Base-by-base conservation (phyloP, 2,113 vertebrate species). In the Syrrhaptes paradoxus region DNA sequence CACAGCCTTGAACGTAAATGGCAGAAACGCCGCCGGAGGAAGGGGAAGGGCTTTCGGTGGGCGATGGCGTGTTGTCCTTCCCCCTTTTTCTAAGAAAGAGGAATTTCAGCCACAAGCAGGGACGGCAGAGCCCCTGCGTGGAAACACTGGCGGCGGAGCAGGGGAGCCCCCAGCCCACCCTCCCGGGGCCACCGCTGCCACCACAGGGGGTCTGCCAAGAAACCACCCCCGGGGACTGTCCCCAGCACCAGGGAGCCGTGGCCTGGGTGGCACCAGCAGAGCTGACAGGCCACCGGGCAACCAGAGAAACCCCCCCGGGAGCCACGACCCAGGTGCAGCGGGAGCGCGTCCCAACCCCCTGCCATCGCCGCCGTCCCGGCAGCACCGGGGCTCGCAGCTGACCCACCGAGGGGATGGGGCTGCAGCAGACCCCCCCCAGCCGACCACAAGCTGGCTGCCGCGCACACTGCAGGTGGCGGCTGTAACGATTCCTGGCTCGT, bases 1-100 rank as follows among this genome's bases (percentile, higher is more conserved):
- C 97, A 97, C 67, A 97, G 96, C 97, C 97, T 98, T 98, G 98
- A 98, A 98, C 98, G 98, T 98, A 98, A 97, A 98, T 98, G 95
- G 97, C 97, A 97, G 97, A 95, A 71, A 78, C 4, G 26, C 85
- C 73, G 97, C 97, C 92, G 96, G 95, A 97, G 97, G 95, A 96
- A 97, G 94, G 93, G 90, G 97, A 88, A 93, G 55, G 87, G 62
- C 85, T 94, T 41, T 28, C 36, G 89, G 85, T 46, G 78, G 92
- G 82, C 90, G 93, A 67, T 58, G 32, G 46, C 3, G 22, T 77
- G 73, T 89, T 19, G 12, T 81, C 87, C 70, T 70, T 67, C 76
- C 74, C 86, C 52, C 55, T 95, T 86, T 90, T 92, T 96, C 97
- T 80, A 93, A 96, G 97, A 95, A 95, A 95, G 31, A 89, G 88